Base-by-base conservation (phyloP, 2,113 vertebrate species). In the Notarius lentiginosus region DNA sequence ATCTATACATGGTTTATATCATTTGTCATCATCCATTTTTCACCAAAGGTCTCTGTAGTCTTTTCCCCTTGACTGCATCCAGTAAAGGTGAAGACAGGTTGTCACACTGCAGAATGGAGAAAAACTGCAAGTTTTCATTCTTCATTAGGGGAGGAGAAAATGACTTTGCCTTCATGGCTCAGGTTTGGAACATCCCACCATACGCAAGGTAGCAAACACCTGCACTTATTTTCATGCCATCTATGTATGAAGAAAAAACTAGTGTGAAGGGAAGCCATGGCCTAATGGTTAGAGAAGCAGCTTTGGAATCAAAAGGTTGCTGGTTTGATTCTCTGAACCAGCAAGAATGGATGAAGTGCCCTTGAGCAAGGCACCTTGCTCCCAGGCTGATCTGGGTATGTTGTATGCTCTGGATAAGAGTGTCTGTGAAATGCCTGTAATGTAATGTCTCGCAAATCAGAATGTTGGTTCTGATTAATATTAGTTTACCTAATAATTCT, bases 121-220 rank as follows among this genome's bases (percentile, higher is more conserved):
- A 51, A 88, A 91, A 91, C 83, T 82, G 90, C 90, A 82, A 83
- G 87, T 89, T 91, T 93, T 92, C 88, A 92, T 90, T 94, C 91
- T 92, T 94, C 90, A 92, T 93, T 91, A 92, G 85, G 6, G 27
- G 56, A 27, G 76, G 87, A 87, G 90, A 91, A 90, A 91, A 90
- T 86, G 89, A 92, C 92, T 91, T 55, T 93, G 91, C 91, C 85
- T 90, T 92, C 88, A 89, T 14, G 86, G 91, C 90, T 72, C 84
- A 68, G 90, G 86, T 90, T 88, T 86, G 86, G 22, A 49, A 88
- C 60, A 60, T 22, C 63, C 87, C 17, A 49, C 58, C 58, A 12
- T 53, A 20, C 34, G n/a, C 49, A 79, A 27, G 14, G 75, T 20
- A 30, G 61, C 11, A 56, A 18, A 47, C 70, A 75, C 55, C 41